Conservation (phyloP, 2,888 invertebrate genomes). For the Hirtodrosophila duncani region DNA sequence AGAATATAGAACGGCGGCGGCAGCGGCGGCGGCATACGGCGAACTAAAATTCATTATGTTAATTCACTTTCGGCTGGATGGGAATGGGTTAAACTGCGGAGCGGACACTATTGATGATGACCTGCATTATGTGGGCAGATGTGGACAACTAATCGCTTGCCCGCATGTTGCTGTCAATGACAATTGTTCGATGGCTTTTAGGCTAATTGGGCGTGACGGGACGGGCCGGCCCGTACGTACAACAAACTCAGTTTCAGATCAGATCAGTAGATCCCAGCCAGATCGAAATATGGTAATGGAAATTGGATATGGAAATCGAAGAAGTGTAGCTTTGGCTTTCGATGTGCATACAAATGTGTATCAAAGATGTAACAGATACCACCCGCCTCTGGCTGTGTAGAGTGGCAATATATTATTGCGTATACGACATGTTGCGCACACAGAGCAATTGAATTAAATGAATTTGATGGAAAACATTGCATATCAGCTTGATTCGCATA, state of each 20-base stretch:
- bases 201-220: conserved; percentile 59
- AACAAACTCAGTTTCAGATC: conserved; percentile 20
- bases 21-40: conserved; percentile 8
- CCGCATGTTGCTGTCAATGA: not conserved
- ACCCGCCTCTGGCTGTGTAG: too few species aligned
- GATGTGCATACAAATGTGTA: conserved; percentile 7
- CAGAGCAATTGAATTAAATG: conserved; percentile 27
- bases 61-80: conserved; percentile 65
- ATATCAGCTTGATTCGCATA: conserved; percentile 26
- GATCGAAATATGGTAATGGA: conserved; percentile 19
- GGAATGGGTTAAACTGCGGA: too few species aligned
- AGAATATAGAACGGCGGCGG: conserved; percentile 8
- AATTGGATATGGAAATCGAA: conserved; percentile 23
- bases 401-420: conserved; percentile 34
- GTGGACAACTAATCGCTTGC: conserved; percentile 14
- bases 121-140: conserved; percentile 14
- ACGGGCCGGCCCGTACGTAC: too few species aligned
- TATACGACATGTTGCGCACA: conserved; percentile 17
- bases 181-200: conserved; percentile 45
- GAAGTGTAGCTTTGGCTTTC: conserved; percentile 13
- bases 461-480: conserved; percentile 10
- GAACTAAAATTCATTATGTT: conserved; percentile 54
- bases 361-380: conserved; percentile 1
- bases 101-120: conserved; percentile 33
- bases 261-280: conserved; percentile 2